phyloP scores from a whole-genome alignment of 2,797 vertebrate genomes.

The Astyanax mexicanus region DNA sequence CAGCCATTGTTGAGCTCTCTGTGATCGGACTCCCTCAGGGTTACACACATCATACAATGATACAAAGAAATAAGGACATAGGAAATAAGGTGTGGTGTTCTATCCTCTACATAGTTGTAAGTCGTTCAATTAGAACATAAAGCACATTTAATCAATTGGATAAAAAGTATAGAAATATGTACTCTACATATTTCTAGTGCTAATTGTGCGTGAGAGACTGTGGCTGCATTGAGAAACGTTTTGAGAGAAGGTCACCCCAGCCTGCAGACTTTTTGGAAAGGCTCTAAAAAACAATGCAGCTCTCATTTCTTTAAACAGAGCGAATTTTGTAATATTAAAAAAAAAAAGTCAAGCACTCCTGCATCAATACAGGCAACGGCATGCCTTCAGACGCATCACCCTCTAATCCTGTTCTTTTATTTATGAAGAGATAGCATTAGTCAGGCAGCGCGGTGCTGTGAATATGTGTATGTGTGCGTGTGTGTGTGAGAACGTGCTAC shows the following conservation, averaged over 20 bases:
- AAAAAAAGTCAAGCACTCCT: not conserved
- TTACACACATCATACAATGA: too few relatives aligned
- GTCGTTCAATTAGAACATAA: too few relatives aligned
- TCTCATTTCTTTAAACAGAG: not conserved
- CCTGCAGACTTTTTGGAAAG: not conserved
- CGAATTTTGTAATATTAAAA: constrained; percentile 8
- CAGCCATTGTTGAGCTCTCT: too few relatives aligned
- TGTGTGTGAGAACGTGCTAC: not conserved
- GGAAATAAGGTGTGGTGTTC: too few relatives aligned
- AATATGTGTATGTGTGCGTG: constrained; percentile 1
- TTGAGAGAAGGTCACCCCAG: constrained; percentile 1
- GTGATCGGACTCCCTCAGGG: too few relatives aligned
- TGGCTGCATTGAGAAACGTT: not conserved
- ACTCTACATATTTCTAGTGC: too few relatives aligned
- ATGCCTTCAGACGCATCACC: constrained; percentile 29
- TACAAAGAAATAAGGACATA: too few relatives aligned
- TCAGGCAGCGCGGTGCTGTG: not conserved
- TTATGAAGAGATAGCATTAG: constrained; percentile 38
- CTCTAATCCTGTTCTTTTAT: constrained; percentile 48
- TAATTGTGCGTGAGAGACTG: constrained; percentile 5
- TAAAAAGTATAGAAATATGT: too few relatives aligned
- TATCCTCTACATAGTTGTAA: too few relatives aligned
- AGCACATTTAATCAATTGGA: too few relatives aligned
- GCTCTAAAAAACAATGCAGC: not conserved
- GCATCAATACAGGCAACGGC: not conserved